These are phyloP conservation scores for Lutjanus campechanus DNA, from an alignment of 2,797 vertebrate species.

Conservation along the genomic window DNA sequence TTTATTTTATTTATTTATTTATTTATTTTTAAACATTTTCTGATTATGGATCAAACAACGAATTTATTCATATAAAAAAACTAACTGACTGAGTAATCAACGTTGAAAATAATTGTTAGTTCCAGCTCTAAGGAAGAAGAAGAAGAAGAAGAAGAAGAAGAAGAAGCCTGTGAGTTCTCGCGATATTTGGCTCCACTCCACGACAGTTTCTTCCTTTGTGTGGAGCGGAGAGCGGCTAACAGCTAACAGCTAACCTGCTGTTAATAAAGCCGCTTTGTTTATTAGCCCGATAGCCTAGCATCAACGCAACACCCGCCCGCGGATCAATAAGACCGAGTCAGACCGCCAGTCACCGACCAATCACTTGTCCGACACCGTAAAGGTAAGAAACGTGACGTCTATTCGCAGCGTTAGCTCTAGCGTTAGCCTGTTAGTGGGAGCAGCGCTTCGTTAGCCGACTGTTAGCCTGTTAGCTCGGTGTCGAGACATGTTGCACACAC, in stretches of 20 bases:
- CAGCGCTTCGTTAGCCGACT: background rate
- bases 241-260: background rate
- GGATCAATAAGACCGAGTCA: no score
- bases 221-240: background rate
- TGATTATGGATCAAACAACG: no score
- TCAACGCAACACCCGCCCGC: background rate
- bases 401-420: background rate
- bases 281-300: no score
- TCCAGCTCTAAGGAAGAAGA: background rate
- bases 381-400: constrained; percentile 10
- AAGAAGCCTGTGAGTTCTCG: background rate
- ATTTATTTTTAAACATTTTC: no score
- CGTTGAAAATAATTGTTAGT: no score
- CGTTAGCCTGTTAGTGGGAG: constrained; percentile 12
- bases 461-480: background rate
- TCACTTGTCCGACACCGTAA: background rate
- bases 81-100: no score
- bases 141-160: background rate
- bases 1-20: no score
- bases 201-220: constrained; percentile 33
- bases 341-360: accelerated
- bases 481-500: no score
- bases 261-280: background rate
- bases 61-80: no score
- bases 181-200: background rate